Evolutionary conservation across 1,140 invertebrate genomes (phyloP).

Genomic region (Aricia agestis): DNA sequence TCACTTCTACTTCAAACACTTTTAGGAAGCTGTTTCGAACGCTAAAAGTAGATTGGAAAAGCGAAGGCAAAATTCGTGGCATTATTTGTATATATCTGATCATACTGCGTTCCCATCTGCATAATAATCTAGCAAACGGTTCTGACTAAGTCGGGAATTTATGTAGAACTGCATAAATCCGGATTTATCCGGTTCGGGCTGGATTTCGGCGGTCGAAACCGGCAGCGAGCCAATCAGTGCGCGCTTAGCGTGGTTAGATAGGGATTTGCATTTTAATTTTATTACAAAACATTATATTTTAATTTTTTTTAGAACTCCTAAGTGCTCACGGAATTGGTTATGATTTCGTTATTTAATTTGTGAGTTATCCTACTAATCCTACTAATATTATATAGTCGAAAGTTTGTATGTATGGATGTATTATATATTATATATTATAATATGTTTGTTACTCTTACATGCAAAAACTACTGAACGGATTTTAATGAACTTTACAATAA

Average conservation of each 20-base stretch:
- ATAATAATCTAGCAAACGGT: conserved; percentile 29
- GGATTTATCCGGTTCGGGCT: conserved; percentile 36
- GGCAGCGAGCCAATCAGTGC: conserved; percentile 24
- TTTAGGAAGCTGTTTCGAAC: no score
- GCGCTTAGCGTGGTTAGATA: conserved; percentile 28
- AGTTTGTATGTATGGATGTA: no score
- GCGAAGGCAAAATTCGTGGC: not conserved
- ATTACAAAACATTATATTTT: conserved; percentile 16
- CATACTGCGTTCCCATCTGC: conserved; percentile 21
- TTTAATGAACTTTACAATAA: no score
- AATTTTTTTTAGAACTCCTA: not conserved
- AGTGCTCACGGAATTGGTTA: not conserved
- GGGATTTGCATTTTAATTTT: conserved; percentile 29
- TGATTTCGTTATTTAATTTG: no score
- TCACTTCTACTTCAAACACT: no score
- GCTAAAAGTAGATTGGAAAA: not conserved
- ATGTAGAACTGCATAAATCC: conserved; percentile 46
- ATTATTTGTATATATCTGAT: conserved; percentile 18
- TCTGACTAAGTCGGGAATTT: conserved; percentile 34
- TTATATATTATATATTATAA: no score
- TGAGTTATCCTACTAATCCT: no score
- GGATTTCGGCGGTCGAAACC: conserved; percentile 36
- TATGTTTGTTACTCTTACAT: no score
- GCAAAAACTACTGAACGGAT: no score
- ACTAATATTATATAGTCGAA: no score